Conservation (phyloP, 53 echinoderm and acorn worm genomes). For the Mesocentrotus franciscanus region DNA sequence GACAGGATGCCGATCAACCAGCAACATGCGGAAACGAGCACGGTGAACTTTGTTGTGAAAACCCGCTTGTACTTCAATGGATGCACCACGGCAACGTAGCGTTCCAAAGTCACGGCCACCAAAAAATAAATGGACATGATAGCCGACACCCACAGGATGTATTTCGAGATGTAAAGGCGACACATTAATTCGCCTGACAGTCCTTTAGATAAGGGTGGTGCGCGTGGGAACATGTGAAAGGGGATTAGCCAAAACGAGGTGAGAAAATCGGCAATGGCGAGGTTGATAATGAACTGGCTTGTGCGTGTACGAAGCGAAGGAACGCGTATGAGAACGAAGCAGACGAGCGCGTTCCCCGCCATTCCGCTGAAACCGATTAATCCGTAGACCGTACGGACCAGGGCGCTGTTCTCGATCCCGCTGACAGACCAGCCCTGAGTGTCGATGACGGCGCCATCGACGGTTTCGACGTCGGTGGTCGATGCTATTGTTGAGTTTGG, state of each 20-base stretch:
- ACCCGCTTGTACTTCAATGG: conserved; percentile 81
- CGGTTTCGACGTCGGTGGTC: too few relatives aligned
- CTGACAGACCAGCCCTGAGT: conserved; percentile 80
- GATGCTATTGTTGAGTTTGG: neutral
- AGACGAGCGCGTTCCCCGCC: conserved; percentile 87
- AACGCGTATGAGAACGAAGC: conserved; percentile 80
- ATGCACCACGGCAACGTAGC: conserved; percentile 87
- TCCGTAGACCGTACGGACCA: conserved; percentile 78
- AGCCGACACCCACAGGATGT: conserved; percentile 83
- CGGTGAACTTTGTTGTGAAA: conserved; percentile 68
- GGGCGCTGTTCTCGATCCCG: conserved; percentile 83
- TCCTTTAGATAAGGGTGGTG: conserved; percentile 66
- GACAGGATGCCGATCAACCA: conserved; percentile 79
- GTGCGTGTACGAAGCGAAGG: conserved; percentile 82
- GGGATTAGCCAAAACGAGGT: conserved; percentile 85
- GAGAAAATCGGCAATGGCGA: conserved; percentile 77
- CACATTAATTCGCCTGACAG: conserved; percentile 82
- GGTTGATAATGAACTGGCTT: conserved; percentile 86
- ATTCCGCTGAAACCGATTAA: conserved; percentile 84
- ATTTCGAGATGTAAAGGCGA: conserved; percentile 85
- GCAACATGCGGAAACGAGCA: conserved; percentile 69
- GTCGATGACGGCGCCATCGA: neutral
- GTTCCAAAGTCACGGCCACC: conserved; percentile 83
- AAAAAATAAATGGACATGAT: conserved; percentile 87
- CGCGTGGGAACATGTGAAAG: conserved; percentile 77